Conservation (phyloP, 64 coral and sea anemone genomes). For the Anthopleura sola region DNA sequence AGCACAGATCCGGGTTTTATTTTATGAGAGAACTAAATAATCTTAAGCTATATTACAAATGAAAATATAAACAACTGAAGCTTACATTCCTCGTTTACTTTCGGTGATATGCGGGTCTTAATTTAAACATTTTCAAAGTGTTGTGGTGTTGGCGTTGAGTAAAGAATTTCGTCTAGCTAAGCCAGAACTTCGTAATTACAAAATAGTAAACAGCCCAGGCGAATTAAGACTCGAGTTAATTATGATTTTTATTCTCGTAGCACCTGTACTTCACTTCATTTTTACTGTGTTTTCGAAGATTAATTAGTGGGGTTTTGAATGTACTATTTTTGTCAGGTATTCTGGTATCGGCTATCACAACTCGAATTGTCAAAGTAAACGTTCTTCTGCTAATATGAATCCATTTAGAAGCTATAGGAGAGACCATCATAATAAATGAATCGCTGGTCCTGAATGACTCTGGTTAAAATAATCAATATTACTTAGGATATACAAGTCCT, state of each 20-base stretch:
- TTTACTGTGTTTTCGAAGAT: not conserved
- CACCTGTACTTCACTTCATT: not conserved
- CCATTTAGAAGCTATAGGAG: conserved; percentile 1
- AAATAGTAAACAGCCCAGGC: not conserved
- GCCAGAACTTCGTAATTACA: not conserved
- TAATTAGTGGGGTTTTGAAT: not conserved
- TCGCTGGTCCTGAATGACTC: not conserved
- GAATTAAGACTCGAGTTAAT: not conserved
- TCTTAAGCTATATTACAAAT: not conserved
- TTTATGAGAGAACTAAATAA: not conserved
- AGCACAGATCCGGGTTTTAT: not conserved
- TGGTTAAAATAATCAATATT: not conserved
- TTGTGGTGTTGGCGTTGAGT: no score
- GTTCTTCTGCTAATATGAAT: conserved; percentile 57
- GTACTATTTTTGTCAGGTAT: not conserved
- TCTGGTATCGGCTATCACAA: conserved; percentile 68
- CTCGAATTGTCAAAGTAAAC: conserved; percentile 8
- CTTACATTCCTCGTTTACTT: not conserved
- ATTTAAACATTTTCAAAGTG: not conserved
- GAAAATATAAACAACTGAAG: not conserved
- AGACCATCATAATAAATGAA: not conserved
- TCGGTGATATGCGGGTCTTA: not conserved
- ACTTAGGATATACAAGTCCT: not conserved
- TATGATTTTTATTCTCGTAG: not conserved
- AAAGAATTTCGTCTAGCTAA: not conserved